These are phyloP conservation scores for Rhineura floridana DNA, from an alignment of 2,113 vertebrate species.

Conservation along the genomic window DNA sequence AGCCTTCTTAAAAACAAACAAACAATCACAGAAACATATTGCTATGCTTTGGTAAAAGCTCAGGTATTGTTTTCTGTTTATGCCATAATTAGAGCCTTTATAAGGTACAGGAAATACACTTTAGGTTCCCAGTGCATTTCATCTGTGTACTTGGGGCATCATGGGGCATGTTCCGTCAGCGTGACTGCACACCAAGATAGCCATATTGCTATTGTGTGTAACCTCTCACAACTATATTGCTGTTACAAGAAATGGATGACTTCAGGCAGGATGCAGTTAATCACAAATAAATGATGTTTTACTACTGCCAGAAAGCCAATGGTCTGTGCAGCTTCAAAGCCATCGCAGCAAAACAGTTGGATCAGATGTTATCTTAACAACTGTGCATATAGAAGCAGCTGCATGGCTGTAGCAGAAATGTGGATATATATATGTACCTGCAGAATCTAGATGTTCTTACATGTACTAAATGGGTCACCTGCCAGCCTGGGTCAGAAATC, in stretches of 20 bases:
- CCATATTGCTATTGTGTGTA: neutral
- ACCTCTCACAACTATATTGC: slow-evolving; percentile 27
- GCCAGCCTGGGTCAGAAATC: neutral
- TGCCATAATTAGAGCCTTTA: neutral
- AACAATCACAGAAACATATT: neutral
- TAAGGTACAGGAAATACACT: neutral
- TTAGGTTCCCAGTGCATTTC: slow-evolving; percentile 22
- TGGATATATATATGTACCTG: neutral
- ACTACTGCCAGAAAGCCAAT: neutral
- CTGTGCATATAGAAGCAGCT: neutral
- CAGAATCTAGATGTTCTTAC: neutral
- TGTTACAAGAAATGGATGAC: slow-evolving; percentile 9
- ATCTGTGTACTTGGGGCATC: slow-evolving; percentile 34
- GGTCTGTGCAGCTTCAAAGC: neutral
- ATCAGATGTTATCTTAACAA: neutral
- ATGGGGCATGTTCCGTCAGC: slow-evolving; percentile 6
- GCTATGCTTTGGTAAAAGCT: neutral
- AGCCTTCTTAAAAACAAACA: neutral
- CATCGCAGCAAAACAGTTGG: neutral
- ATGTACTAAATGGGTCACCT: neutral
- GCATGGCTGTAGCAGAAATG: slow-evolving; percentile 8
- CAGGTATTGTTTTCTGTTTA: neutral
- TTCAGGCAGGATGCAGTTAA: slow-evolving; percentile 18
- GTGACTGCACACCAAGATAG: slow-evolving; percentile 13
- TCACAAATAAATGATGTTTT: slow-evolving; percentile 28